Percentiles rank a stretch among this genome's conserved stretches.
Conservation (phyloP, 1,140 invertebrate genomes). For the Eueides isabella region DNA sequence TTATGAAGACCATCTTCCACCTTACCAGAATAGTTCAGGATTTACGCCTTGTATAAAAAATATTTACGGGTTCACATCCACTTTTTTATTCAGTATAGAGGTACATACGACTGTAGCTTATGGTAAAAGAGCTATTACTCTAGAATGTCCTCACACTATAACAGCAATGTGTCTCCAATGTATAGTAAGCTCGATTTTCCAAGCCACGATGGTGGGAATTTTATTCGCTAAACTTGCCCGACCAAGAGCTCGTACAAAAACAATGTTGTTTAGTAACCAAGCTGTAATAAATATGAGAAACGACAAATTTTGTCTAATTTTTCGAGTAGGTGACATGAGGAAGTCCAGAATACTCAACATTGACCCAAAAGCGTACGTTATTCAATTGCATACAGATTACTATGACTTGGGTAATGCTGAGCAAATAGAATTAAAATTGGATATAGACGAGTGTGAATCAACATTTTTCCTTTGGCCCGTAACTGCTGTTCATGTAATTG, state of each 20-base stretch:
- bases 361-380: slow-evolving; percentile 90
- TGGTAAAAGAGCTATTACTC: slow-evolving; percentile 87
- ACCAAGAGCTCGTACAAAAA: slow-evolving; percentile 96
- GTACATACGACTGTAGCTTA: slow-evolving; percentile 95
- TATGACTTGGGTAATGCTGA: slow-evolving; percentile 84
- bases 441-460: slow-evolving; percentile 88
- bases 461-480: slow-evolving; percentile 95
- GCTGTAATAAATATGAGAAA: slow-evolving; percentile 93
- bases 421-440: slow-evolving; percentile 87
- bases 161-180: slow-evolving; percentile 98
- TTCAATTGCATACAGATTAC: slow-evolving; percentile 87
- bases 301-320: slow-evolving; percentile 93
- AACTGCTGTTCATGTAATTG: slow-evolving; percentile 89
- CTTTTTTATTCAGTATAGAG: slow-evolving; percentile 94
- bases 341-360: slow-evolving; percentile 96
- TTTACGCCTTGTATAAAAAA: slow-evolving; percentile 93
- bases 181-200: slow-evolving; percentile 95
- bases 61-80: slow-evolving; percentile 91
- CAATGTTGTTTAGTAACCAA: slow-evolving; percentile 94
- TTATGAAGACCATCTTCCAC: slow-evolving; percentile 85
- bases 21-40: slow-evolving; percentile 82
- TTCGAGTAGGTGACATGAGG: slow-evolving; percentile 96
- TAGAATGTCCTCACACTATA: slow-evolving; percentile 96
- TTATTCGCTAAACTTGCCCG: slow-evolving; percentile 97
- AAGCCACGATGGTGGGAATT: slow-evolving; percentile 86